These are phyloP conservation scores for Heliconius aoede DNA, from an alignment of 2,888 invertebrate genomes.

Conservation along the genomic window DNA sequence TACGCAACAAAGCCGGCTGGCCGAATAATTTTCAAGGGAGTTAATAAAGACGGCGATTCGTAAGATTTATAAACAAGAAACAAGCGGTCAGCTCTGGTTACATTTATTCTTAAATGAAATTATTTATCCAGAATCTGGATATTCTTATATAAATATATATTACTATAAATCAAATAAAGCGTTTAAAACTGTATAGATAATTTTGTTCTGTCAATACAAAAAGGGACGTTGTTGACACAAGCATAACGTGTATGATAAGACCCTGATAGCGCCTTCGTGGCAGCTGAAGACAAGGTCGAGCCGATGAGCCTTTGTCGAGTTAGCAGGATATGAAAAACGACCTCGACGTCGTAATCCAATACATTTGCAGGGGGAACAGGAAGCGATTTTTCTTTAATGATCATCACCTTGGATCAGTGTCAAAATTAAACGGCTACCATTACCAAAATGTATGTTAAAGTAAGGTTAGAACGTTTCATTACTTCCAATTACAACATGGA, in stretches of 20 bases:
- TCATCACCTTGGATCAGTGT: conserved; percentile 51
- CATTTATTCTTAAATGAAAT: conserved; percentile 18
- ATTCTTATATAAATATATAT: conserved; percentile 28
- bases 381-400: conserved; percentile 68
- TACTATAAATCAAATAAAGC: conserved; percentile 1
- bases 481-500: not conserved
- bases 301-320: conserved; percentile 64
- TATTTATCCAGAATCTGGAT: conserved; percentile 16
- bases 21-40: conserved; percentile 39
- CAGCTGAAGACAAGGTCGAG: conserved; percentile 55
- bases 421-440: conserved; percentile 34
- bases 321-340: conserved; percentile 69
- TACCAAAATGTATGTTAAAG: conserved; percentile 21
- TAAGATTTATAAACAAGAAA: conserved; percentile 36
- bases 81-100: conserved; percentile 7
- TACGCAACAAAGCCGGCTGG: conserved; percentile 52
- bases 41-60: conserved; percentile 41
- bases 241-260: conserved; percentile 54
- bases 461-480: conserved; percentile 29
- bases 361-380: conserved; percentile 62
- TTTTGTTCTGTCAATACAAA: not conserved
- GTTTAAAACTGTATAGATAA: not conserved
- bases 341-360: conserved; percentile 65
- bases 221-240: conserved; percentile 5
- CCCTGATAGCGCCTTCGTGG: conserved; percentile 63